Evolutionary conservation across 2,797 vertebrate genomes (phyloP), one percentile per base, ranked within the genome.

Genomic region (Chaunax sp.): DNA sequence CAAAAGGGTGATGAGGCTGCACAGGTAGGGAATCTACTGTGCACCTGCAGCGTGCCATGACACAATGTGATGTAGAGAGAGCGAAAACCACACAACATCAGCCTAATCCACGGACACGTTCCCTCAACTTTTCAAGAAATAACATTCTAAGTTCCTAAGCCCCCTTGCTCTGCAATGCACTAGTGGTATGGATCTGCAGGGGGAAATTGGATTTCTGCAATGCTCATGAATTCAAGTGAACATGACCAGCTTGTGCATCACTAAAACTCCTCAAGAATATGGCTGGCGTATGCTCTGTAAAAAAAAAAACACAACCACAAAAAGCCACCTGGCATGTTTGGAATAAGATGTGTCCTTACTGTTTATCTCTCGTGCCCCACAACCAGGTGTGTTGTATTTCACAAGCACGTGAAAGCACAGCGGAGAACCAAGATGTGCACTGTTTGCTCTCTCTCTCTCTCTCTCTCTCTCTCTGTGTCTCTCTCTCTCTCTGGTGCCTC

Each of bases 121-220:
- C 50, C 60, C 54, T 53, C 51, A 87, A 85, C 69, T 82, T 87
- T 75, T 81, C 33, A 45, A 61, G 55, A 80, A 83, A 82, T 79
- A 79, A 82, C 78, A 83, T 87, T 80, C 81, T 72, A 83, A 76
- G 68, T 87, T 87, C 79, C 67, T 84, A 85, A 88, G 74, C 81
- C 77, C n/a, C 37, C 72, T 67, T 20, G 6, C 58, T 66, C 59
- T 40, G 64, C 64, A 73, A 64, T 43, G 69, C 74, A 70, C 67
- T 64, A 56, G 58, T 67, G 78, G 75, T 79, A 80, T 68, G 69
- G 82, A 80, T 89, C 85, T 81, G 35, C 46, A 49, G 59, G 69
- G 46, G 64, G 61, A 78, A 85, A 89, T 84, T 83, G 70, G 82
- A 87, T 90, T 87, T 80, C 78, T 78, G 68, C 63, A 62, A 72